A percentile compares a stretch with the other conserved stretches of the same genome.
Evolutionary conservation across 2,797 vertebrate species (phyloP).

Genomic region (Choloepus didactylus): DNA sequence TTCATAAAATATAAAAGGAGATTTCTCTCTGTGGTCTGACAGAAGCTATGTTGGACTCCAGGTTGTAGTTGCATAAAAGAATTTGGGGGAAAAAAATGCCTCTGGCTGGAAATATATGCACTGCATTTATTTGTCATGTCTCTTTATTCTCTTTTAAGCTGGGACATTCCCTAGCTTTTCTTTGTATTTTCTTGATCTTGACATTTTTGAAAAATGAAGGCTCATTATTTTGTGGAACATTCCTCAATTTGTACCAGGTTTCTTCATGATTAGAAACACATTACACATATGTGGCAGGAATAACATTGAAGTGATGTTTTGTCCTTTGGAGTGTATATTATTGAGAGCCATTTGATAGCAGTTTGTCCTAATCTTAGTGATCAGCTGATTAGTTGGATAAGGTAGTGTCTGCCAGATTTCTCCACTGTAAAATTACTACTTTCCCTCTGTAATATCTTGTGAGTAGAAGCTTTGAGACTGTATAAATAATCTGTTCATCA

Average conservation of each 20-base stretch:
- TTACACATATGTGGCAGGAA: no score
- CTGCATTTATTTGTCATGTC: neutral
- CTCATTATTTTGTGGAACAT: neutral
- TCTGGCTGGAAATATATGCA: neutral
- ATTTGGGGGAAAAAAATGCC: neutral
- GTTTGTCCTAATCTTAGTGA: neutral
- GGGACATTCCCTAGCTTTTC: neutral
- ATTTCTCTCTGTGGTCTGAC: neutral
- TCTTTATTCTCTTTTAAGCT: neutral
- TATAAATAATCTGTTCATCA: neutral
- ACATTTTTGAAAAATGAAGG: neutral
- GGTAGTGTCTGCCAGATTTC: neutral
- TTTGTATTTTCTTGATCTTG: neutral
- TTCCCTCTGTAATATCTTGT: neutral
- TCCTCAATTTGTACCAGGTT: neutral
- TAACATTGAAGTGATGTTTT: neutral
- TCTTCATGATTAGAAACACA: neutral
- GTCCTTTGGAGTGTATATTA: neutral
- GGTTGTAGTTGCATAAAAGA: constrained; percentile 3
- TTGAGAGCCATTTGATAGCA: neutral
- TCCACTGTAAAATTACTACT: neutral
- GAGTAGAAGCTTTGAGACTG: neutral
- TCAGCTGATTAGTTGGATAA: neutral
- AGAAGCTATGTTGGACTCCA: neutral
- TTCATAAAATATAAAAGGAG: neutral